Evolutionary conservation across 2,888 invertebrate genomes (phyloP).

Genomic region (Drosophila mettleri): DNA sequence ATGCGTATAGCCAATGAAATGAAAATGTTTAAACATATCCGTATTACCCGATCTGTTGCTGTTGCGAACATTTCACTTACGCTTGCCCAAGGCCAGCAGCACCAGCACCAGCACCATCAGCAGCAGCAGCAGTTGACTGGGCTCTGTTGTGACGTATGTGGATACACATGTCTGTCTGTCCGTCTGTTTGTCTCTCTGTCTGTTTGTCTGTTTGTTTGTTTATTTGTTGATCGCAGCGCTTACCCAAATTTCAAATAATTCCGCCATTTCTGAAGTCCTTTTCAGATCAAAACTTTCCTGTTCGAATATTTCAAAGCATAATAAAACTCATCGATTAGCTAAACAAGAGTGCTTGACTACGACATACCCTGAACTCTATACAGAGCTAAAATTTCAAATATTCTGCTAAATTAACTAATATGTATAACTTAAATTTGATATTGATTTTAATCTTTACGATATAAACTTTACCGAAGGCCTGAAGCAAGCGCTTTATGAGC

Average conservation of each 20-base stretch:
- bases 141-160: conserved; percentile 55
- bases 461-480: no score
- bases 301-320: neutral
- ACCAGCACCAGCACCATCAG: no score
- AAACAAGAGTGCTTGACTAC: neutral
- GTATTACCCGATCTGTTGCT: conserved; percentile 53
- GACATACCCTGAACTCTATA: no score
- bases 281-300: conserved; percentile 9
- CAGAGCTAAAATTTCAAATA: no score
- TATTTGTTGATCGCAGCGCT: conserved; percentile 16
- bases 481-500: no score
- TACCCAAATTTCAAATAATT: conserved; percentile 23
- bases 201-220: conserved; percentile 15
- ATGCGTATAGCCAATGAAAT: conserved; percentile 67
- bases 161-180: conserved; percentile 25
- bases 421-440: no score
- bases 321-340: no score
- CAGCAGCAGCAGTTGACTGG: conserved; percentile 45
- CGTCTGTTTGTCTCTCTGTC: neutral
- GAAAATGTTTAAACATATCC: conserved; percentile 69
- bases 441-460: no score
- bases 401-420: no score
- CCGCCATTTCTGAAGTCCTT: conserved; percentile 13
- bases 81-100: conserved; percentile 61
- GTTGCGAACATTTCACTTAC: conserved; percentile 66